These are phyloP conservation scores for Andrena bucephala DNA, from an alignment of 2,888 invertebrate genomes.

Conservation along the genomic window DNA sequence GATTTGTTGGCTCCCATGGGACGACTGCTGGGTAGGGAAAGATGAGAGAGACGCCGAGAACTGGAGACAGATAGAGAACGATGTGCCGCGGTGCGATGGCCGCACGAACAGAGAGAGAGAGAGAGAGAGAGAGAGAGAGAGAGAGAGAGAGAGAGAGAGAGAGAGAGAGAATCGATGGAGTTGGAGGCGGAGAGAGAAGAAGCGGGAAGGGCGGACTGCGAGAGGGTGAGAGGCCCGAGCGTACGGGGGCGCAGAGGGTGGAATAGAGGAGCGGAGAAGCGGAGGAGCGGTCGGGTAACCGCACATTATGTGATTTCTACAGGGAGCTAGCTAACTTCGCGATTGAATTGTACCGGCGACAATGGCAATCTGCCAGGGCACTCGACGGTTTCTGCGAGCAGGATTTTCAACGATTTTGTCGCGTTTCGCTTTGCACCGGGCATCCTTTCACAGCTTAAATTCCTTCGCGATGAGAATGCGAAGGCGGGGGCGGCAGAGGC, in stretches of 20 bases:
- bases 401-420: conserved; percentile 71
- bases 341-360: conserved; percentile 84
- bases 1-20: conserved; percentile 81
- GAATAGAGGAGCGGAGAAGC: conserved; percentile 30
- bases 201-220: conserved; percentile 15
- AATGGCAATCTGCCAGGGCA: conserved; percentile 83
- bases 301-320: conserved; percentile 85
- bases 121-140: background rate
- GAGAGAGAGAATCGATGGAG: conserved; percentile 13
- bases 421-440: conserved; percentile 48
- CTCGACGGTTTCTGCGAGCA: conserved; percentile 69
- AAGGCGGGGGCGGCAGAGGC: background rate
- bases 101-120: conserved; percentile 40
- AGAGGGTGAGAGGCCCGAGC: conserved; percentile 40
- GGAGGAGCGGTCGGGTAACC: conserved; percentile 77
- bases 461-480: conserved; percentile 40
- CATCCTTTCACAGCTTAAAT: conserved; percentile 40
- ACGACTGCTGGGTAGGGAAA: conserved; percentile 24
- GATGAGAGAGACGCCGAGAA: conserved; percentile 17
- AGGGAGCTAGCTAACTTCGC: conserved; percentile 84
- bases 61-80: conserved; percentile 21
- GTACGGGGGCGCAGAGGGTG: conserved; percentile 47
- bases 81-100: background rate
- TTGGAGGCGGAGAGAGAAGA: background rate
- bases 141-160: background rate